Base-by-base conservation (phyloP, 2,797 vertebrate genomes). In the Telmatherina bonti region DNA sequence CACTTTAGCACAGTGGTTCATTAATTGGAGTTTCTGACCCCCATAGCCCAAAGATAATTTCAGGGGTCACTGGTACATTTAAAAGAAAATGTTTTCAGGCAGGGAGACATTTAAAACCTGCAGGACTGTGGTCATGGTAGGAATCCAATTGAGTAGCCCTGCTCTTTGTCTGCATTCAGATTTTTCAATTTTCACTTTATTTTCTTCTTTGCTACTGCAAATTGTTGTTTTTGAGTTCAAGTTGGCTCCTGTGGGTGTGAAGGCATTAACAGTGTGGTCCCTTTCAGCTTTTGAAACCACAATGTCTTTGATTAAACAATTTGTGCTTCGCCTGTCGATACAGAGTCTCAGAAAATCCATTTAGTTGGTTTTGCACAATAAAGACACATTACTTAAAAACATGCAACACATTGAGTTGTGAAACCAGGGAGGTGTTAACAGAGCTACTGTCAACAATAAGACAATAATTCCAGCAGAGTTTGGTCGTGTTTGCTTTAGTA, bases 181-280 rank as follows among this genome's bases (percentile, higher is more conserved):
- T 35, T 35, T 35, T 35, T 9, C 11, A 8, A 31, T 31, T 31
- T 31, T 45, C 70, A 81, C 54, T 31, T 22, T 0, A 45, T 75
- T 36, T 54, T 80, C 74, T 67, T 60, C 63, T 74, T 51, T 52
- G 70, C 49, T 22, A 31, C 13, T 81, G 56, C 63, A 51, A 18
- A 66, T 47, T 63, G 63, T 78, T 74, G 59, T 74, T 76, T 38
- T 51, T 35, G 65, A 67, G 54, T 76, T 67, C 65, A 26, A 52
- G 30, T 60, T 54, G 7, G 55, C 60, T 64, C 43, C 38, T 72
- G 16, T 49, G 72, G 74, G 74, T 35, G 33, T n/a, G 12, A 18
- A 53, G 51, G 63, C n/a, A 56, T 71, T 67, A 62, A 22, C 60
- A 29, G 1, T 12, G 57, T 16, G 64, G 51, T 72, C 36, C 31